A percentile compares a stretch with the other conserved stretches of the same genome.
Conservation (phyloP, 2,888 invertebrate species). For the Syritta pipiens region DNA sequence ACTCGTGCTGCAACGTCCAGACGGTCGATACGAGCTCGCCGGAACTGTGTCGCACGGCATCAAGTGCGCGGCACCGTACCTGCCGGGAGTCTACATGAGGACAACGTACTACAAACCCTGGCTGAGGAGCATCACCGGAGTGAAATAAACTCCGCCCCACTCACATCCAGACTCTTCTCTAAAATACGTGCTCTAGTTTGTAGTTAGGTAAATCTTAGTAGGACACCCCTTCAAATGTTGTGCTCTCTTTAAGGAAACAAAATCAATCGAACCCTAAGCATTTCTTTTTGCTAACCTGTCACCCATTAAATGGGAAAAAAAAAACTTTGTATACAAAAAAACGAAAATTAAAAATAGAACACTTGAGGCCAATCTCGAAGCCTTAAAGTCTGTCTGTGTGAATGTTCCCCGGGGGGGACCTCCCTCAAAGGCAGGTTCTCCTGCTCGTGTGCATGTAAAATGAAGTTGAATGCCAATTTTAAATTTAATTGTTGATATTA, state of each 20-base stretch:
- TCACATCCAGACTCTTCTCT: constrained; percentile 11
- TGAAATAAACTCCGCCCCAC: constrained; percentile 79
- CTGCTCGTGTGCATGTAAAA: constrained; percentile 26
- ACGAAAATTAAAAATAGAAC: constrained; percentile 1
- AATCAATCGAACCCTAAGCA: constrained; percentile 8
- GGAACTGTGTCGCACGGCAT: constrained; percentile 98
- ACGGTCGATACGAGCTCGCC: constrained; percentile 92
- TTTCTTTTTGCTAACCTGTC: constrained; percentile 27
- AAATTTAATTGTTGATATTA: constrained; percentile 60
- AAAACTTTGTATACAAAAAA: constrained; percentile 31
- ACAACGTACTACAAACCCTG: constrained; percentile 95
- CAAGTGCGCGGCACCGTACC: constrained; percentile 93
- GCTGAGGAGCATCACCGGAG: constrained; percentile 92
- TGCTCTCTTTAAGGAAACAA: constrained; percentile 42
- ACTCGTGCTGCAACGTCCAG: constrained; percentile 88
- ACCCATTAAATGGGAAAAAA: constrained; percentile 51
- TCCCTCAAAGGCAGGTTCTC: background rate
- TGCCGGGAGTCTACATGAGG: constrained; percentile 96
- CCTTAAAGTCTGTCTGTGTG: constrained; percentile 26
- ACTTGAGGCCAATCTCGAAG: background rate
- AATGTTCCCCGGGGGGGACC: background rate
- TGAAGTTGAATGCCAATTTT: constrained; percentile 58
- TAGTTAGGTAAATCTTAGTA: constrained; percentile 51
- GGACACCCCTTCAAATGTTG: constrained; percentile 10
- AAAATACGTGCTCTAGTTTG: constrained; percentile 60